Conservation (phyloP, 2,888 invertebrate species). For the Pecten maximus region DNA sequence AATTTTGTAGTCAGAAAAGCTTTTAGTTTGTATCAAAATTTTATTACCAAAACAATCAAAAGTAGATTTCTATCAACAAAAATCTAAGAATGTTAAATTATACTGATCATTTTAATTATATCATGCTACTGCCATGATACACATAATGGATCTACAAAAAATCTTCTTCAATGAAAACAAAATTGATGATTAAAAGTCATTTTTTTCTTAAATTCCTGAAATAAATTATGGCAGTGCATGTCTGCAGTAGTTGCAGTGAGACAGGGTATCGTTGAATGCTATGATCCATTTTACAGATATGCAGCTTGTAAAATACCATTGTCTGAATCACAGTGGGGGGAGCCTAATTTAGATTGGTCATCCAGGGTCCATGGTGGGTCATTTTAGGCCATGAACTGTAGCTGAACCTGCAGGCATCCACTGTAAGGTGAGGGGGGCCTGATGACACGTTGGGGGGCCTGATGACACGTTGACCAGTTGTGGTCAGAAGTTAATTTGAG, state of each 20-base stretch:
- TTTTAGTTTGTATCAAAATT: too few species aligned
- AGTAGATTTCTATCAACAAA: too few species aligned
- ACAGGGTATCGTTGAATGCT: not conserved
- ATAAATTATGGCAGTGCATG: not conserved
- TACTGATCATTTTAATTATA: too few species aligned
- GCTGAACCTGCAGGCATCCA: constrained; percentile 49
- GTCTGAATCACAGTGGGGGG: constrained; percentile 28
- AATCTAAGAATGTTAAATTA: too few species aligned
- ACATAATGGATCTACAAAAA: not conserved
- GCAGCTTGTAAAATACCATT: constrained; percentile 31
- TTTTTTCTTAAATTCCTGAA: not conserved
- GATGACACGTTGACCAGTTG: constrained; percentile 44
- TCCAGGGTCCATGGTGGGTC: constrained; percentile 43
- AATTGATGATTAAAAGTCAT: not conserved
- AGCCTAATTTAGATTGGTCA: not conserved
- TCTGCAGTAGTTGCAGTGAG: not conserved
- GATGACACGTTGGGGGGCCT: constrained; percentile 41
- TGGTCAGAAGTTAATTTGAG: constrained; percentile 24
- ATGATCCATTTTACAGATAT: not conserved
- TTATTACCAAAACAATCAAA: too few species aligned
- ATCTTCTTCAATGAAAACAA: not conserved
- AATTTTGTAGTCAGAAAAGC: too few species aligned
- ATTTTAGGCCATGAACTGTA: constrained; percentile 56
- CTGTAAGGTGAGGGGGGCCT: not conserved
- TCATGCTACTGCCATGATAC: not conserved